Conservation (phyloP, 2,888 invertebrate genomes). For the Caenorhabditis sp. region DNA sequence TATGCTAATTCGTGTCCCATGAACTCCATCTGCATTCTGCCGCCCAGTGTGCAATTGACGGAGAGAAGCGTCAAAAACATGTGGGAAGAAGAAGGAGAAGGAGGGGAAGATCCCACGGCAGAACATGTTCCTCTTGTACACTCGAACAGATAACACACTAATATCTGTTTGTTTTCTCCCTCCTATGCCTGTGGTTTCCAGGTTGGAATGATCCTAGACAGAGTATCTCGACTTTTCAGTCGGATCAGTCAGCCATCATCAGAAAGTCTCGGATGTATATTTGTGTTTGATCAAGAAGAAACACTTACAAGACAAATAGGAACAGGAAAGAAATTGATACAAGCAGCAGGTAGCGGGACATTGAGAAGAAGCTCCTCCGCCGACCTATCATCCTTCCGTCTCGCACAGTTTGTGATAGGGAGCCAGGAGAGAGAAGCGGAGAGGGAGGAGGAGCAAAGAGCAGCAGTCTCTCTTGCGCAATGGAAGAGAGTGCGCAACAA, state of each 20-base stretch:
- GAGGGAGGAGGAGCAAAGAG: slow-evolving; percentile 51
- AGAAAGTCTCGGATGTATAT: not conserved
- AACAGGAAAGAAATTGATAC: slow-evolving; percentile 54
- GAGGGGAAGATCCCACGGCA: not conserved
- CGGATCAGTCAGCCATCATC: not conserved
- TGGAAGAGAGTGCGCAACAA: slow-evolving; percentile 48
- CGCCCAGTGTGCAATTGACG: slow-evolving; percentile 11
- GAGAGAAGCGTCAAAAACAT: slow-evolving; percentile 31
- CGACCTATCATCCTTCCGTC: slow-evolving; percentile 42
- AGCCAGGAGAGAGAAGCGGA: not conserved
- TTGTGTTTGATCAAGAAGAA: slow-evolving; percentile 42
- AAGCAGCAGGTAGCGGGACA: slow-evolving; percentile 33
- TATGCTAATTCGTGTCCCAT: slow-evolving; percentile 24
- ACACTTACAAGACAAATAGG: slow-evolving; percentile 61
- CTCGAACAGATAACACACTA: not conserved
- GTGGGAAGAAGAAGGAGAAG: slow-evolving; percentile 2
- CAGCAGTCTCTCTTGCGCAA: slow-evolving; percentile 49
- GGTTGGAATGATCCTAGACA: not conserved
- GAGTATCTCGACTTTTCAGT: no score
- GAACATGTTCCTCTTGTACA: slow-evolving; percentile 3
- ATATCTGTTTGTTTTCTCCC: slow-evolving; percentile 2
- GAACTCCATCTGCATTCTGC: not conserved
- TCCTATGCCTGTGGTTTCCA: not conserved
- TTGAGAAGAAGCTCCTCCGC: slow-evolving; percentile 27
- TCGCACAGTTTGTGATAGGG: slow-evolving; percentile 56